These are phyloP conservation scores for Struthio camelus DNA, from an alignment of 2,113 vertebrate genomes.

Conservation along the genomic window DNA sequence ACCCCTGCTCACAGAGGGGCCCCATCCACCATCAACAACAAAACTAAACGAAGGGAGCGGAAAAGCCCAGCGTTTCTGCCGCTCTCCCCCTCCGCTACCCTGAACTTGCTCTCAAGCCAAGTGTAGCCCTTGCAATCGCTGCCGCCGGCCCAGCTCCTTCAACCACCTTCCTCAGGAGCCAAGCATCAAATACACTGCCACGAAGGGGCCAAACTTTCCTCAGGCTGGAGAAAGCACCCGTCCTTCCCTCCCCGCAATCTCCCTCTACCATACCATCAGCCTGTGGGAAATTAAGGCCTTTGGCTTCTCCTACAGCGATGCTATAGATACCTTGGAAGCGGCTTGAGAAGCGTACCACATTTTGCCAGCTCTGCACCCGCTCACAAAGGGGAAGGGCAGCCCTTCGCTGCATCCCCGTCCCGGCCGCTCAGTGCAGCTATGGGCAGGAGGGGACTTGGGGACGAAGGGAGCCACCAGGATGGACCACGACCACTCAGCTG, in stretches of 20 bases:
- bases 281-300: neutral
- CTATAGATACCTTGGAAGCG: neutral
- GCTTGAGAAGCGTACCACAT: neutral
- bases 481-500: no score
- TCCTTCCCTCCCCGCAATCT: neutral
- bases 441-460: no score
- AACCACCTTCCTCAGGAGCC: neutral
- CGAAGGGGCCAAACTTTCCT: neutral
- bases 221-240: neutral
- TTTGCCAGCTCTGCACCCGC: neutral
- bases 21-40: neutral
- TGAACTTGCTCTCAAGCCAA: neutral
- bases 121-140: neutral
- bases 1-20: fast-evolving
- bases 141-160: neutral
- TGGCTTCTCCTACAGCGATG: neutral
- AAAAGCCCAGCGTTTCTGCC: neutral
- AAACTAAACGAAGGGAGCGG: neutral
- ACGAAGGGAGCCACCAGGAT: no score
- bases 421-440: no score
- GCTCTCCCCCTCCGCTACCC: neutral
- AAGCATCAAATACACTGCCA: neutral
- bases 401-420: no score
- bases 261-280: neutral
- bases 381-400: neutral